These are phyloP conservation scores for Todiramphus chloris DNA, from an alignment of 2,113 vertebrate species.

Conservation along the genomic window DNA sequence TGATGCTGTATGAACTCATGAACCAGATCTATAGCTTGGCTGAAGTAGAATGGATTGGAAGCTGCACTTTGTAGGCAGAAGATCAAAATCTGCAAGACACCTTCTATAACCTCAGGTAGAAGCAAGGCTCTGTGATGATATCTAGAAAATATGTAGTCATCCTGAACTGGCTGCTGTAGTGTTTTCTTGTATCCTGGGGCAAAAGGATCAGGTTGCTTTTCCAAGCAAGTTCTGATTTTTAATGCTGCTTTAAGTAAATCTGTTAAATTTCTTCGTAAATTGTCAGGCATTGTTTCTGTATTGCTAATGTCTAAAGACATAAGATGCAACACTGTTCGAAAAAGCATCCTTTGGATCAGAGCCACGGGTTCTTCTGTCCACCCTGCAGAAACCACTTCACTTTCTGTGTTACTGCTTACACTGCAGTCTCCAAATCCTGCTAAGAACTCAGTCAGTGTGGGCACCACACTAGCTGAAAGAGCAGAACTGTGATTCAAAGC, in stretches of 20 bases:
- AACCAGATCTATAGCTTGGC: constrained; percentile 91
- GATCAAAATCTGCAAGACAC: constrained; percentile 88
- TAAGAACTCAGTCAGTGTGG: constrained; percentile 91
- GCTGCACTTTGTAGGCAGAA: constrained; percentile 89
- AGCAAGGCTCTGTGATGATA: constrained; percentile 86
- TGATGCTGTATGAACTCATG: constrained; percentile 94
- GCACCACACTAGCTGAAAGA: constrained; percentile 86
- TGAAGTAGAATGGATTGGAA: constrained; percentile 92
- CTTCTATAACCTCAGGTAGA: constrained; percentile 90
- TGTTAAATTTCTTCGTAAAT: constrained; percentile 86
- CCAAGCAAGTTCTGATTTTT: constrained; percentile 85
- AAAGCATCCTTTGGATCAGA: constrained; percentile 92
- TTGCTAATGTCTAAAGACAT: constrained; percentile 87
- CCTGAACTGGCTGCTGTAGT: constrained; percentile 76
- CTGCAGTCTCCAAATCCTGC: constrained; percentile 86
- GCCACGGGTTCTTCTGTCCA: constrained; percentile 95
- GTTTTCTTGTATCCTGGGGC: constrained; percentile 81
- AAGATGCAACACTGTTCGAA: constrained; percentile 87
- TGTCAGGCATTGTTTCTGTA: constrained; percentile 86
- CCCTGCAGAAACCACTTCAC: constrained; percentile 80
- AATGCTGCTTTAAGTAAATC: constrained; percentile 90
- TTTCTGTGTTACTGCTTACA: constrained; percentile 55
- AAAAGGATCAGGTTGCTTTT: constrained; percentile 81
- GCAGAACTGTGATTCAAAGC: constrained; percentile 87
- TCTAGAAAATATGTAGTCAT: constrained; percentile 80